A percentile compares a stretch with the other conserved stretches of the same genome.
Conservation (phyloP, 2,797 vertebrate species). For the Hozukius guyotensis region DNA sequence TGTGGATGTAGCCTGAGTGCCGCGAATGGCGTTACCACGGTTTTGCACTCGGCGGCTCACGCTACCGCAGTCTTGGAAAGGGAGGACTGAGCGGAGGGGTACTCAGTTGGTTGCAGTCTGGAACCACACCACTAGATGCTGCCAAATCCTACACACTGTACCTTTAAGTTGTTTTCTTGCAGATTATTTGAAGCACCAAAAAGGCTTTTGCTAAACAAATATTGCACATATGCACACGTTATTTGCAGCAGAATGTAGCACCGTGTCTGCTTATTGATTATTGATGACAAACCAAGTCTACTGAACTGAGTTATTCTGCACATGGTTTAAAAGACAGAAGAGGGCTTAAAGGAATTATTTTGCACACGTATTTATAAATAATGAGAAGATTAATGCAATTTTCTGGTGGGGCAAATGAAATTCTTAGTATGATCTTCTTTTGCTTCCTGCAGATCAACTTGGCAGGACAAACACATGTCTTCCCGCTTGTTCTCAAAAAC, state of each 20-base stretch:
- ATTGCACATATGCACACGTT: conserved; percentile 7
- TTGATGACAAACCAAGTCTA: neutral
- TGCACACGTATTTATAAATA: conserved; percentile 32
- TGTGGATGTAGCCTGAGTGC: no score
- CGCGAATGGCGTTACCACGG: no score
- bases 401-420: conserved; percentile 37
- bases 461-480: conserved; percentile 63
- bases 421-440: conserved; percentile 46
- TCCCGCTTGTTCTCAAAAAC: conserved; percentile 30
- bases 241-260: neutral
- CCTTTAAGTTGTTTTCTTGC: neutral
- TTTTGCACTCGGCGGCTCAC: no score
- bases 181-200: conserved; percentile 16
- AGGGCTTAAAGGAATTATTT: conserved; percentile 6
- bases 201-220: conserved; percentile 10
- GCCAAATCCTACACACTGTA: no score
- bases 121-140: no score
- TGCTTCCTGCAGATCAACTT: conserved; percentile 62
- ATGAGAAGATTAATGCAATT: conserved; percentile 62
- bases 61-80: no score
- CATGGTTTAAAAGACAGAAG: neutral
- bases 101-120: no score
- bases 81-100: no score
- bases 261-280: neutral
- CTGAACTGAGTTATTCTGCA: neutral